Percentiles rank a stretch among this genome's conserved stretches.
Conservation (phyloP, 2,797 vertebrate genomes). For the Varecia variegata region DNA sequence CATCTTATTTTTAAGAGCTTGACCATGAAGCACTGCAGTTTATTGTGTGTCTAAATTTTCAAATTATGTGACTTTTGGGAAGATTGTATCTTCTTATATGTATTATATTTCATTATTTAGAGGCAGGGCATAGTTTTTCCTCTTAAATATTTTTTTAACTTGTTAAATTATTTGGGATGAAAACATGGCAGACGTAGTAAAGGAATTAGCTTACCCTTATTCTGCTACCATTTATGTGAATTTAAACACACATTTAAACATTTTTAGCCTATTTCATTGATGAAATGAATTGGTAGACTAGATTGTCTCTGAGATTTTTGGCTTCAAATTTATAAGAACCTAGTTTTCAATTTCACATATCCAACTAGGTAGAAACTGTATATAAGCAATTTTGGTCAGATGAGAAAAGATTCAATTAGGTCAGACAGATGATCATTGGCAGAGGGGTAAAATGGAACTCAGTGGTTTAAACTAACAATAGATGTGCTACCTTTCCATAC, state of each 20-base stretch:
- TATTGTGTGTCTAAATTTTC: not conserved
- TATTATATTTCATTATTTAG: not conserved
- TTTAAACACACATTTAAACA: not conserved
- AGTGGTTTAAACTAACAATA: not conserved
- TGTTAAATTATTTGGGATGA: slow-evolving; percentile 12
- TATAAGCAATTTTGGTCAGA: not conserved
- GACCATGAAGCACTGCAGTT: not conserved
- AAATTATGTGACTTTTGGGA: not conserved
- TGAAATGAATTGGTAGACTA: not conserved
- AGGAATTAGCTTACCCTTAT: not conserved
- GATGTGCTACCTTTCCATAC: not conserved
- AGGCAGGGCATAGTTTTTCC: not conserved
- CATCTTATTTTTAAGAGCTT: not conserved
- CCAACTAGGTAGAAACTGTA: not conserved
- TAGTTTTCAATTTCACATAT: not conserved
- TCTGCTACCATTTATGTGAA: not conserved
- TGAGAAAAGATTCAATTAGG: not conserved
- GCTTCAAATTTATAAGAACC: not conserved
- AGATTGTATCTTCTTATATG: not conserved
- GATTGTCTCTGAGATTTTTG: not conserved
- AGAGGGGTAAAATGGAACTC: not conserved
- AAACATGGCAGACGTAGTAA: not conserved
- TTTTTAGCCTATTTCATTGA: not conserved
- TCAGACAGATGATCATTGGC: not conserved
- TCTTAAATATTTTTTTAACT: not conserved